These are phyloP conservation scores for Drosophila sechellia DNA, from an alignment of 1,140 invertebrate genomes.

Conservation along the genomic window DNA sequence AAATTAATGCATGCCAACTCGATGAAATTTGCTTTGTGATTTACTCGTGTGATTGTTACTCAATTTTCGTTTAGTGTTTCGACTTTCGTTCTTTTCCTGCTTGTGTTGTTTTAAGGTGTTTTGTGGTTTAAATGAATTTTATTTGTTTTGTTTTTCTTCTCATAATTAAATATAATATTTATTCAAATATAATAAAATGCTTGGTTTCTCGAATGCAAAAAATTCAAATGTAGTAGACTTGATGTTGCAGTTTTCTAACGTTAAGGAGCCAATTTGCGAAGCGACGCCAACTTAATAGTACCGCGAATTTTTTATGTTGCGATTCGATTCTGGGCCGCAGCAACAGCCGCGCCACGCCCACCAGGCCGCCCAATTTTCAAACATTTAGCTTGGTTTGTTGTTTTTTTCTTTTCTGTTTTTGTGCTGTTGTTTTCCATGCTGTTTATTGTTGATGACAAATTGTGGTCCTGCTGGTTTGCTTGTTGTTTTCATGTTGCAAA, in stretches of 20 bases:
- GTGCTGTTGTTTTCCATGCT: slow-evolving; percentile 32
- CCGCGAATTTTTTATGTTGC: slow-evolving; percentile 7
- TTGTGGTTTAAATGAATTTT: slow-evolving; percentile 68
- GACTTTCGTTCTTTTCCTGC: slow-evolving; percentile 16
- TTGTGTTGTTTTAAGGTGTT: slow-evolving; percentile 3
- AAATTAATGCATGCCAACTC: slow-evolving; percentile 67
- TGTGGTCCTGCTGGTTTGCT: slow-evolving; percentile 23
- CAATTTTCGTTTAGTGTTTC: slow-evolving; percentile 34
- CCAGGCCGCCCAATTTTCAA: slow-evolving; percentile 33
- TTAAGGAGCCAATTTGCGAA: slow-evolving; percentile 5
- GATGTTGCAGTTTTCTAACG: slow-evolving; percentile 33
- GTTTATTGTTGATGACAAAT: slow-evolving; percentile 31
- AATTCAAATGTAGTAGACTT: slow-evolving; percentile 75
- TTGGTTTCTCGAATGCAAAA: slow-evolving; percentile 78
- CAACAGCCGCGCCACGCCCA: slow-evolving; percentile 27
- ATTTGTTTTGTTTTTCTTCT: slow-evolving; percentile 71
- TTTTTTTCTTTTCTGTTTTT: slow-evolving; percentile 20
- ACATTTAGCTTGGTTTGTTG: slow-evolving; percentile 18
- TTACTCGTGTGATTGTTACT: slow-evolving; percentile 46
- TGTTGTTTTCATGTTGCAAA: slow-evolving; percentile 19
- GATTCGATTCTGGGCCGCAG: slow-evolving; percentile 11
- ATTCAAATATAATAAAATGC: slow-evolving; percentile 83
- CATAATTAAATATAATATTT: slow-evolving; percentile 83
- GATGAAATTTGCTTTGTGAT: slow-evolving; percentile 50
- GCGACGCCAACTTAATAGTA: slow-evolving; percentile 11